Conservation (phyloP, 2,888 invertebrate genomes). For the Crepidodera aurea region DNA sequence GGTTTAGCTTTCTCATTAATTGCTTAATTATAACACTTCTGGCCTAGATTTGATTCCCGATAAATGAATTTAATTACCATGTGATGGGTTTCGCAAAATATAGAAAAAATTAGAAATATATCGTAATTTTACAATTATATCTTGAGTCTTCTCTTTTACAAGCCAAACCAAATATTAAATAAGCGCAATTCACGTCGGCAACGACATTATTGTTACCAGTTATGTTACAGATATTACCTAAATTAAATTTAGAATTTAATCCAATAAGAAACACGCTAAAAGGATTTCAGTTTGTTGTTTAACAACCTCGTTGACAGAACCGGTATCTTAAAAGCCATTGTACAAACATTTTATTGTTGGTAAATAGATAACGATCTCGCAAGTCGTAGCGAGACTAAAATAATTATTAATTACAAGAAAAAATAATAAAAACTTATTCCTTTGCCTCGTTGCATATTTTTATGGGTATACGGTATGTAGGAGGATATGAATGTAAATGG, state of each 20-base stretch:
- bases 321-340: background rate
- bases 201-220: background rate
- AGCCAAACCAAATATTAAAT: too few species aligned
- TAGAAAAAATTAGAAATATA: background rate
- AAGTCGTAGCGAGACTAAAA: background rate
- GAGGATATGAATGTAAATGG: background rate
- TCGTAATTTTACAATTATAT: too few species aligned
- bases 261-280: background rate
- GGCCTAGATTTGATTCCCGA: conserved; percentile 26
- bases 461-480: background rate
- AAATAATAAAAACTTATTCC: too few species aligned
- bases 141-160: too few species aligned
- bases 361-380: background rate
- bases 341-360: background rate
- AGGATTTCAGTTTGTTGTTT: background rate
- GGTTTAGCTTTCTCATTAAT: conserved; percentile 23
- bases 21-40: conserved; percentile 20
- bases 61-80: conserved; percentile 14
- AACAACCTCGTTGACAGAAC: background rate
- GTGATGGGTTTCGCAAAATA: conserved; percentile 4
- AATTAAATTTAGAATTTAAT: background rate
- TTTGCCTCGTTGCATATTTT: background rate
- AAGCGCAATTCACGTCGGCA: background rate
- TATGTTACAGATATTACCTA: background rate
- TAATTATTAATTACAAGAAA: background rate